Conservation (phyloP, 2,113 vertebrate species). For the Atractosteus spatula region DNA sequence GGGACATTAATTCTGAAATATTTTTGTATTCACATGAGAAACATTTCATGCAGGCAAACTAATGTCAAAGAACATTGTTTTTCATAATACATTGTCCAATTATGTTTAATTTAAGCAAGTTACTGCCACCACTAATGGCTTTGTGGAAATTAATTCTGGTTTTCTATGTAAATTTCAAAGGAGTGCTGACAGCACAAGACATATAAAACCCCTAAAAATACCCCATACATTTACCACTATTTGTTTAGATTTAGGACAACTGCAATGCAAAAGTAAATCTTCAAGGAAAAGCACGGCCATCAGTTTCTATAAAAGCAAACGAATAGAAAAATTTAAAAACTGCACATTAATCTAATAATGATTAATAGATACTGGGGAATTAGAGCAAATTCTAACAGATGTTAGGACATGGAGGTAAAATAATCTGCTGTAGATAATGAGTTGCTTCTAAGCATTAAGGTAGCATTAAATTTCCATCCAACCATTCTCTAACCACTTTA, state of each 20-base stretch:
- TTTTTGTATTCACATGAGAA: not conserved
- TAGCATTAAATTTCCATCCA: no score
- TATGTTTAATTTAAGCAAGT: slow-evolving; percentile 9
- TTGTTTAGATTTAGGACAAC: not conserved
- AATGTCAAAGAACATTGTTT: not conserved
- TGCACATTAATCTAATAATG: not conserved
- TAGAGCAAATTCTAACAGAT: not conserved
- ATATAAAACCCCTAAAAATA: no score
- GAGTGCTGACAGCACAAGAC: not conserved
- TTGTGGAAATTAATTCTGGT: slow-evolving; percentile 4
- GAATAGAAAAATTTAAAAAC: no score
- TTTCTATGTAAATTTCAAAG: not conserved
- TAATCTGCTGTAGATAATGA: no score
- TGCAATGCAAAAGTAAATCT: not conserved
- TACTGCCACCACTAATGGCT: not conserved
- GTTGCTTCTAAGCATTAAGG: no score
- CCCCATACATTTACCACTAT: not conserved
- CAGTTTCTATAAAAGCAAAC: no score
- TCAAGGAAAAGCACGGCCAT: not conserved
- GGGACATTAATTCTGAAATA: not conserved
- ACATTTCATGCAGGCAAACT: not conserved
- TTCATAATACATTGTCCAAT: not conserved
- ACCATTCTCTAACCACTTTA: no score
- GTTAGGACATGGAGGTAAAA: no score
- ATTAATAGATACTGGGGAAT: not conserved